Evolutionary conservation across 2,113 vertebrate species (phyloP).

Genomic region (Saccopteryx leptura): DNA sequence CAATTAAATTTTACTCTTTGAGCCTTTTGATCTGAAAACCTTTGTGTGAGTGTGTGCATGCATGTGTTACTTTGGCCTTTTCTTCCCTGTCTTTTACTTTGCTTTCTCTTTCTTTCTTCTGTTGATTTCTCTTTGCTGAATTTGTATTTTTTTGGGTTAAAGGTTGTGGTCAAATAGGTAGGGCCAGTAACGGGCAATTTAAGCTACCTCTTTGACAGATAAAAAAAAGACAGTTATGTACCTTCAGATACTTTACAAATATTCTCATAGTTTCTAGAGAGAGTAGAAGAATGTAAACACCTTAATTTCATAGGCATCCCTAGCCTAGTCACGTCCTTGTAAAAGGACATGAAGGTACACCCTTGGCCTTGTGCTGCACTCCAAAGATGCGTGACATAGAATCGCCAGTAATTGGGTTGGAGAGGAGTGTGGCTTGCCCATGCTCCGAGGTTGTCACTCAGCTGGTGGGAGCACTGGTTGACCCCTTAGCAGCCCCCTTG

Average conservation of each 20-base stretch:
- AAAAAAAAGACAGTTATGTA: background rate
- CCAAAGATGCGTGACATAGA: background rate
- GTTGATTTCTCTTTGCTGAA: constrained; percentile 27
- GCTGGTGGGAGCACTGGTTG: background rate
- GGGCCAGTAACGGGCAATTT: background rate
- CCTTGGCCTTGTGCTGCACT: background rate
- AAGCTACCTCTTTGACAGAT: background rate
- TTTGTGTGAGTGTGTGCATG: background rate
- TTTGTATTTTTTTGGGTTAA: constrained; percentile 23
- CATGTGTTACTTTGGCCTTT: background rate
- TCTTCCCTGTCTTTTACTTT: background rate
- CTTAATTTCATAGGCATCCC: background rate
- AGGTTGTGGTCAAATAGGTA: background rate
- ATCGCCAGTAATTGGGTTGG: background rate
- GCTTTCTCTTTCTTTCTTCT: constrained; percentile 30
- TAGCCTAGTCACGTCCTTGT: background rate
- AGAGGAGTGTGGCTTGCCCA: background rate
- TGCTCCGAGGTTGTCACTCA: background rate
- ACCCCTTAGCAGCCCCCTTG: background rate
- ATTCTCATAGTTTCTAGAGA: constrained; percentile 31
- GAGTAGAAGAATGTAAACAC: background rate
- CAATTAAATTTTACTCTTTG: constrained; percentile 33
- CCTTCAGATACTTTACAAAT: background rate
- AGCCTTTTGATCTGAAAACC: constrained; percentile 15
- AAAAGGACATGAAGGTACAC: background rate